Conservation (phyloP, 2,888 invertebrate species). For the Willowsia nigromaculata region DNA sequence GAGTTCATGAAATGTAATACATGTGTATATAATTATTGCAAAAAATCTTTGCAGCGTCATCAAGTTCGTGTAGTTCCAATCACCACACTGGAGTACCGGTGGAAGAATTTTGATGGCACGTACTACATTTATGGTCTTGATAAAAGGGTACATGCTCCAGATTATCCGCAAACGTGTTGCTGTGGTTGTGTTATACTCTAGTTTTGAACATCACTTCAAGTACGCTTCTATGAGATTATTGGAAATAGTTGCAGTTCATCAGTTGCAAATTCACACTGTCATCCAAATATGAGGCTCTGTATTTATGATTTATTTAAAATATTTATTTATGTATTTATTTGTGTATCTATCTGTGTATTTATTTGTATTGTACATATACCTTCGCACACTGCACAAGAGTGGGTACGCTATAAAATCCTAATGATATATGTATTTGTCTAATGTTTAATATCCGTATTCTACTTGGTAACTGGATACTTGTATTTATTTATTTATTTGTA, state of each 20-base stretch:
- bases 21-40: neutral
- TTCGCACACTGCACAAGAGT: neutral
- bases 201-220: neutral
- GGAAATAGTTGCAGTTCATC: neutral
- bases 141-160: conserved; percentile 80
- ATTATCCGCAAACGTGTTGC: conserved; percentile 81
- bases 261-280: neutral
- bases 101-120: conserved; percentile 80
- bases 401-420: neutral
- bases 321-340: neutral
- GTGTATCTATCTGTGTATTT: neutral
- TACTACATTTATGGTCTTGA: conserved; percentile 81
- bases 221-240: neutral
- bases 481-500: conserved; percentile 3
- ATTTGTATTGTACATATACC: neutral
- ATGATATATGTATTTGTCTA: neutral
- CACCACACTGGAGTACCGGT: conserved; percentile 80
- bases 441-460: neutral
- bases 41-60: conserved; percentile 80
- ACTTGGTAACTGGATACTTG: neutral
- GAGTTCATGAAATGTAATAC: neutral
- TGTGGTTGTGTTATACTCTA: conserved; percentile 80
- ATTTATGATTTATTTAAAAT: neutral
- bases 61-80: conserved; percentile 81
- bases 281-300: neutral